These are phyloP conservation scores for Empidonax alnorum DNA, from an alignment of 2,113 vertebrate species.

Conservation along the genomic window DNA sequence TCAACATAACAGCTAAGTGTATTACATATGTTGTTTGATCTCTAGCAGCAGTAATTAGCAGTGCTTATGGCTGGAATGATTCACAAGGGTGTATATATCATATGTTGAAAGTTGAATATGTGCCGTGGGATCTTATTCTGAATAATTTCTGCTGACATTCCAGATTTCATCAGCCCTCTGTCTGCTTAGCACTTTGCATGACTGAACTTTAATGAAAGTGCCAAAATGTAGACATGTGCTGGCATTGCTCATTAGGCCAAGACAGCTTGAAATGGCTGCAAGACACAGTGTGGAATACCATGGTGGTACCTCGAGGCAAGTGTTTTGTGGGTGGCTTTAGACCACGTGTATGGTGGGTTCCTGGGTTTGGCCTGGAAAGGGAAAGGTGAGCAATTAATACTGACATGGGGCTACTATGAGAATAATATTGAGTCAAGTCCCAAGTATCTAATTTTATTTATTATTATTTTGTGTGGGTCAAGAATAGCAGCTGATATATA, in stretches of 20 bases:
- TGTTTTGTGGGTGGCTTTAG: not conserved
- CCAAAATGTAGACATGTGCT: not conserved
- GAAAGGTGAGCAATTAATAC: not conserved
- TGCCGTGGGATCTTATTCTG: not conserved
- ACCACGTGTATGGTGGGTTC: not conserved
- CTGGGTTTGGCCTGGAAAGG: not conserved
- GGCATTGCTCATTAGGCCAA: not conserved
- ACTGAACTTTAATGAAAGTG: not conserved
- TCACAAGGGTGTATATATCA: not conserved
- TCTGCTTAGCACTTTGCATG: not conserved
- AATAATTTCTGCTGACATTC: not conserved
- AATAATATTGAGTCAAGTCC: not conserved
- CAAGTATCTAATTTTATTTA: not conserved
- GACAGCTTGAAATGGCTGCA: not conserved
- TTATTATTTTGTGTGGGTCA: not conserved
- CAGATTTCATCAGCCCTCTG: not conserved
- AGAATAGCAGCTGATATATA: not conserved
- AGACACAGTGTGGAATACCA: accelerated
- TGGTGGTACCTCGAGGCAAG: not conserved
- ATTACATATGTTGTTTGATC: not conserved
- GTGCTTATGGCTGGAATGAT: not conserved
- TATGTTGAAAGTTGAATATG: not conserved
- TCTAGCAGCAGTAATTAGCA: not conserved
- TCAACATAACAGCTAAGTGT: not conserved
- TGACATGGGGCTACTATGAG: not conserved